Percentiles rank a stretch among this genome's conserved stretches.
Evolutionary conservation across 2,113 vertebrate species (phyloP).

Genomic region (Coptodon rendalli): DNA sequence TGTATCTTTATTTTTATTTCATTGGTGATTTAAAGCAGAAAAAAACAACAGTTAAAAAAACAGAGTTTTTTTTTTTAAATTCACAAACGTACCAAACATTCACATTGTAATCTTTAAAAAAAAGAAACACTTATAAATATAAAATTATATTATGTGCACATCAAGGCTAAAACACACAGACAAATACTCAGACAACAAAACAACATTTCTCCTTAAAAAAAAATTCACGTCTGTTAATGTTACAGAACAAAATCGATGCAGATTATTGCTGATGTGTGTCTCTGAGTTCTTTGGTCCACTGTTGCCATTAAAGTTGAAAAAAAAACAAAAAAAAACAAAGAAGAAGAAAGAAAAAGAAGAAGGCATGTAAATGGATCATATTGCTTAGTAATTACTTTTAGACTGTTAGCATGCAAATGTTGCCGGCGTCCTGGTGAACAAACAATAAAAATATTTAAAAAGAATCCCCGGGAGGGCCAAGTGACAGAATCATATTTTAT

Average conservation of each 20-base stretch:
- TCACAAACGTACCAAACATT: slow-evolving; percentile 83
- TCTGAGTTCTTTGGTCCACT: slow-evolving; percentile 48
- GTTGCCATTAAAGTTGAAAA: slow-evolving; percentile 26
- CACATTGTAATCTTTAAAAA: slow-evolving; percentile 82
- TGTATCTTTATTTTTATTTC: slow-evolving; percentile 79
- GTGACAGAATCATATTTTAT: slow-evolving; percentile 35
- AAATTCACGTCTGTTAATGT: slow-evolving; percentile 26
- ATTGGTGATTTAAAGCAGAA: slow-evolving; percentile 87
- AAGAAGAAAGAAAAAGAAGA: not conserved
- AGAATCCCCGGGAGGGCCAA: slow-evolving; percentile 17
- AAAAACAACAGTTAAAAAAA: not conserved
- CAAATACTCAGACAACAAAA: slow-evolving; percentile 47
- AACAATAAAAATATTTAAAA: slow-evolving; percentile 13
- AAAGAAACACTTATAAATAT: slow-evolving; percentile 81
- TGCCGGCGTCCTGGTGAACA: slow-evolving; percentile 8
- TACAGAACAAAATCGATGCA: slow-evolving; percentile 34
- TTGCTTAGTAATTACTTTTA: slow-evolving; percentile 6
- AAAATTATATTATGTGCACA: slow-evolving; percentile 87
- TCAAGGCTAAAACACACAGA: slow-evolving; percentile 67
- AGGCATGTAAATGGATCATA: not conserved
- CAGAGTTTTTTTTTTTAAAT: not conserved
- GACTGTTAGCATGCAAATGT: slow-evolving; percentile 4
- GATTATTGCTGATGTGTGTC: slow-evolving; percentile 23
- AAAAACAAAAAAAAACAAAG: not conserved
- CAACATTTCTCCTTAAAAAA: not conserved